Evolutionary conservation across 2,113 vertebrate species (phyloP).

Genomic region (Felis chaus): DNA sequence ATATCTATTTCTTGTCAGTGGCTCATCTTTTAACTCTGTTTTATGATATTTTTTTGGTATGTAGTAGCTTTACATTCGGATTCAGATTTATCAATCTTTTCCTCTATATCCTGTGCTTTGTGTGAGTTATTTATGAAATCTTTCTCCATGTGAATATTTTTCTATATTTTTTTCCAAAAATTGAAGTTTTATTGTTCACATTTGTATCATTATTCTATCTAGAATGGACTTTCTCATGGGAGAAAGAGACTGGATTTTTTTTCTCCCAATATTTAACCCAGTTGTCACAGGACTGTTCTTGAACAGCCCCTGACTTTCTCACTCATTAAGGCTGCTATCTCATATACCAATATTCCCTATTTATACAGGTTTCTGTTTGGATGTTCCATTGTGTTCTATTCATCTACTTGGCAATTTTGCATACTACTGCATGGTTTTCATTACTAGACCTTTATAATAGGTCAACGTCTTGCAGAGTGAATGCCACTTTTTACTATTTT

Average conservation of each 20-base stretch:
- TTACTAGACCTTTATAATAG: neutral
- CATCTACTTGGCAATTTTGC: neutral
- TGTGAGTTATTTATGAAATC: neutral
- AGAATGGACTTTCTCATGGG: neutral
- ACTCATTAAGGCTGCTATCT: neutral
- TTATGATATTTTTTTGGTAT: neutral
- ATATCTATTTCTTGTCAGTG: neutral
- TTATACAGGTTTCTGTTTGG: neutral
- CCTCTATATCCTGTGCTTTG: neutral
- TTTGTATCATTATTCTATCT: neutral
- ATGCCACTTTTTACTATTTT: neutral
- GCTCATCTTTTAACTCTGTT: neutral
- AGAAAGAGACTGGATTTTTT: neutral
- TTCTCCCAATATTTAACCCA: neutral
- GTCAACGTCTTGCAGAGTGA: neutral
- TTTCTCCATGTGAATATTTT: neutral
- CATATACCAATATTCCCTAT: neutral
- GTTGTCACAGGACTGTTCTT: neutral
- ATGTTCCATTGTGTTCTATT: neutral
- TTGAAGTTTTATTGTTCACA: neutral
- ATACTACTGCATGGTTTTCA: neutral
- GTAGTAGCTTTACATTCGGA: neutral
- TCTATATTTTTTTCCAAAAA: neutral
- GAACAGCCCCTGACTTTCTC: neutral
- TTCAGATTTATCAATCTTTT: neutral